Conservation (phyloP, 2,888 invertebrate species). For the Himalopsyche anomala region DNA sequence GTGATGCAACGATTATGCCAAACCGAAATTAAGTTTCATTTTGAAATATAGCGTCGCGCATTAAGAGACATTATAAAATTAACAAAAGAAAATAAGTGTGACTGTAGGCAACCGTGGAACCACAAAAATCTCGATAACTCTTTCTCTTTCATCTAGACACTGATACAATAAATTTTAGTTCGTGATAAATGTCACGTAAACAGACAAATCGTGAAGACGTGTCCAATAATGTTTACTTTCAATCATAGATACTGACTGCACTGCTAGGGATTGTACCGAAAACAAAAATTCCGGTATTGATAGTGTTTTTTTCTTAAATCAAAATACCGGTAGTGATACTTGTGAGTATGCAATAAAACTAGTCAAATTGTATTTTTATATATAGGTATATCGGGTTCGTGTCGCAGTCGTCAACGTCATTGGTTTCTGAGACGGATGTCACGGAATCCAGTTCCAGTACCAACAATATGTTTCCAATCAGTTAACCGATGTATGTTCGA, state of each 20-base stretch:
- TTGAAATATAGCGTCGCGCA: slow-evolving; percentile 16
- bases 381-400: too few species aligned
- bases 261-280: too few species aligned
- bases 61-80: slow-evolving; percentile 30
- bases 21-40: slow-evolving; percentile 22
- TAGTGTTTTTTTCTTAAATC: too few species aligned
- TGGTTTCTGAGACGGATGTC: too few species aligned
- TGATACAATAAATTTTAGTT: background rate
- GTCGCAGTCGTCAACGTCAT: too few species aligned
- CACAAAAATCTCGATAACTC: slow-evolving; percentile 22
- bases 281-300: too few species aligned
- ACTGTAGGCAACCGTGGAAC: slow-evolving; percentile 23
- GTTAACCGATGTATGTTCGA: too few species aligned
- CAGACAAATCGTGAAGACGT: slow-evolving; percentile 2
- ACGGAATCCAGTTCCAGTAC: too few species aligned
- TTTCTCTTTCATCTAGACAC: slow-evolving; percentile 11
- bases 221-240: background rate
- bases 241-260: background rate
- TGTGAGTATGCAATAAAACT: too few species aligned
- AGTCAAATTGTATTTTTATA: too few species aligned
- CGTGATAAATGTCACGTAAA: slow-evolving; percentile 26
- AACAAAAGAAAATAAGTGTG: slow-evolving; percentile 34
- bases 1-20: slow-evolving; percentile 14
- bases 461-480: too few species aligned
- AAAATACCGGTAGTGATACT: too few species aligned